Conservation (phyloP, 1,140 invertebrate species). For the Leptestheria dahalacensis region DNA sequence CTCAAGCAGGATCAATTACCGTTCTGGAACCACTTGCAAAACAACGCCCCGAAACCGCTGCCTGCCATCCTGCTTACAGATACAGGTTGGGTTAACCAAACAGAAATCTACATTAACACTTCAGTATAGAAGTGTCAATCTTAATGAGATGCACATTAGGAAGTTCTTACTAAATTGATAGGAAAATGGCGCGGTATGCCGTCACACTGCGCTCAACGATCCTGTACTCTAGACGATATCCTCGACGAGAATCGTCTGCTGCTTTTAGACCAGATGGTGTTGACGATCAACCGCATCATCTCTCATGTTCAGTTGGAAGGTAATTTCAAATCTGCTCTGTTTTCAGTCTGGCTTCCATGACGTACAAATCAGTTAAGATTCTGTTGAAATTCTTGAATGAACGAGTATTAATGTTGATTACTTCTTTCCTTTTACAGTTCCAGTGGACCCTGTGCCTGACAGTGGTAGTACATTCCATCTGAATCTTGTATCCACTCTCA, state of each 20-base stretch:
- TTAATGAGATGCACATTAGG: background rate
- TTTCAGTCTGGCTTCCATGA: no score
- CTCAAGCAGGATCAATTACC: conserved; percentile 16
- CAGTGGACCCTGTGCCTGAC: background rate
- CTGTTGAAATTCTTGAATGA: no score
- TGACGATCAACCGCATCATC: conserved; percentile 5
- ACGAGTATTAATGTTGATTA: no score
- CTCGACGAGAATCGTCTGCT: background rate
- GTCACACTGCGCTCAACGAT: background rate
- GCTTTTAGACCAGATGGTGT: conserved; percentile 15
- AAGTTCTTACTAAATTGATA: background rate
- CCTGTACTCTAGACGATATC: conserved; percentile 1
- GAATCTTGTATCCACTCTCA: background rate
- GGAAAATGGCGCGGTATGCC: conserved; percentile 14
- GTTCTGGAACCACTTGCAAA: conserved; percentile 13
- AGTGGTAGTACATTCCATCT: background rate
- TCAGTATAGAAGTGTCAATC: no score
- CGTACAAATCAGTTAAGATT: no score
- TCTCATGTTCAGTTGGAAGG: conserved; percentile 8
- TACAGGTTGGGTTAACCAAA: conserved; percentile 24
- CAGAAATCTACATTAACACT: background rate
- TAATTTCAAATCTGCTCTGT: no score
- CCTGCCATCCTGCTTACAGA: conserved; percentile 31
- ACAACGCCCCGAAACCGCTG: conserved; percentile 18
- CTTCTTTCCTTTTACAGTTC: background rate